Evolutionary conservation across 2,888 invertebrate species (phyloP).

Genomic region (Amblyjoppa fuscipennis): DNA sequence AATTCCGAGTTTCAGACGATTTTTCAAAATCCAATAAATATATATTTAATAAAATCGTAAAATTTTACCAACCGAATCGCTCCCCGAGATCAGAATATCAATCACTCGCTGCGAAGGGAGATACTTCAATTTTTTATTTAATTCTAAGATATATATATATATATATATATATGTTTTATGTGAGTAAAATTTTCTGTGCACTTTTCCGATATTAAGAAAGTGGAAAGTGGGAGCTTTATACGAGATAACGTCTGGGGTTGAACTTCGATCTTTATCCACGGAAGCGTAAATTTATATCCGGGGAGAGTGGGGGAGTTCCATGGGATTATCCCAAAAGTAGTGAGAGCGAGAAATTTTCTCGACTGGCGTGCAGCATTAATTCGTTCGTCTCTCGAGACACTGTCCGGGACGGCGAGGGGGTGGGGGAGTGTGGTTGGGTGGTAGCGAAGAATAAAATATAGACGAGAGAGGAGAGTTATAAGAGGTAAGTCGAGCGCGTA

Average conservation of each 20-base stretch:
- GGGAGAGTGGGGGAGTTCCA: slow-evolving; percentile 12
- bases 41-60: not conserved
- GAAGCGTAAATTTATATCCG: slow-evolving; percentile 36
- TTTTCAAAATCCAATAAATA: not conserved
- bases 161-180: not conserved
- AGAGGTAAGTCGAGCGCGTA: slow-evolving; percentile 20
- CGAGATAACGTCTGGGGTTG: not conserved
- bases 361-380: slow-evolving; percentile 39
- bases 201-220: slow-evolving; percentile 9
- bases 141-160: not conserved
- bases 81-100: not conserved
- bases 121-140: slow-evolving; percentile 4
- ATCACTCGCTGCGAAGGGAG: not conserved
- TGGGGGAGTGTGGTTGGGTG: not conserved
- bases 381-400: slow-evolving; percentile 38
- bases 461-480: slow-evolving; percentile 33
- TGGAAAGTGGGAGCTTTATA: not conserved
- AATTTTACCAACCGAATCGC: no score
- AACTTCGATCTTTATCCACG: slow-evolving; percentile 32
- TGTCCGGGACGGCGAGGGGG: no score
- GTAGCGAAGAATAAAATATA: slow-evolving; percentile 45
- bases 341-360: slow-evolving; percentile 28
- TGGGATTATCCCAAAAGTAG: slow-evolving; percentile 47
- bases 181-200: not conserved
- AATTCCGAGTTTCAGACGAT: not conserved